Base-by-base conservation (phyloP, 2,888 invertebrate species). In the Rotaria socialis region DNA sequence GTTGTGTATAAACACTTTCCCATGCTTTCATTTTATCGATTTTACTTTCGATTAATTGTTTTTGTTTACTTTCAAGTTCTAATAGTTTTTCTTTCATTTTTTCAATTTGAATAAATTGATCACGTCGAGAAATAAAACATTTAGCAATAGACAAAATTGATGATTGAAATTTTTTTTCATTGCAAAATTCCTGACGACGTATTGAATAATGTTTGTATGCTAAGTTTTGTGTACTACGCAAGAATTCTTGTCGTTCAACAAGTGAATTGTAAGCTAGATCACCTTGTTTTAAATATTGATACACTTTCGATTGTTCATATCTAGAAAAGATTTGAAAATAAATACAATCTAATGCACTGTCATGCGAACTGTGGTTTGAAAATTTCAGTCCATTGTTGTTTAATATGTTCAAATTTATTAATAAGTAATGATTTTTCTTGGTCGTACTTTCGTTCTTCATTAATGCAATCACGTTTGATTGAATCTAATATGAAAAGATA, bases 281-380 rank as follows among this genome's bases (percentile, higher is more conserved):
- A 80, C 24, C n/a, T 80, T 80, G 43, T 47, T 80, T 80, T n/a
- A 80, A 80, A 80, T 80, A 80, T 80, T 80, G 80, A 80, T 80
- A 80, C 43, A 80, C 80, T 80, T 80, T 80, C 10, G 80, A 80
- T 80, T 80, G 80, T 80, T 80, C 80, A 27, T 67, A 67, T 67
- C 67, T 67, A 14, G 8, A 67, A 35, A 35, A 35, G 14, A 35
- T 67, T 16, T 27, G 3, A 2, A 14, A 67, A 4, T 1, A 60
- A n/a, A 58, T 58, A n/a, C 4, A 8, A 58, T 7, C 27, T 19
- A 67, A 27, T 35, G 6, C 10, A 2, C 14, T 0, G 1, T 16
- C 10, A 35, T 67, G 16, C 27, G 43, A 22, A 80, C 80, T 80
- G 80, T 80, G 80, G 80, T 47, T 80, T 80, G 10, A 80, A 47